Percentiles rank a stretch among this genome's conserved stretches.
Conservation (phyloP, 2,888 invertebrate genomes). For the Platypus cylindrus region DNA sequence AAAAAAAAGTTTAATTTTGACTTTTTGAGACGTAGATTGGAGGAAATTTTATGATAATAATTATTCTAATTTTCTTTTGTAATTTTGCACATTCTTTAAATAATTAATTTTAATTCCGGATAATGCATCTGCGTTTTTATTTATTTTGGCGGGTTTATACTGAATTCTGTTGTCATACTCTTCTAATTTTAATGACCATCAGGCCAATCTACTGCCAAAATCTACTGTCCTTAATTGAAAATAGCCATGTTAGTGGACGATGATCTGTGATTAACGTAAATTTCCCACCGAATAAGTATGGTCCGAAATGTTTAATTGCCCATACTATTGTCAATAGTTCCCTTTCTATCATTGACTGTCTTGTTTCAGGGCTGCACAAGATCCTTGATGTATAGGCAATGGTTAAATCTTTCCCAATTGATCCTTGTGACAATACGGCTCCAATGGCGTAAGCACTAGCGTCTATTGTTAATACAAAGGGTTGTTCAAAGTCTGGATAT, state of each 20-base stretch:
- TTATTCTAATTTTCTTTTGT: constrained; percentile 5
- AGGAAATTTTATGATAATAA: no score
- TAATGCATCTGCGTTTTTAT: constrained; percentile 5
- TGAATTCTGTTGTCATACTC: constrained; percentile 25
- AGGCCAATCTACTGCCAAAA: constrained; percentile 20
- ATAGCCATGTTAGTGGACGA: constrained; percentile 26
- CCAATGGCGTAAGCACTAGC: constrained; percentile 22
- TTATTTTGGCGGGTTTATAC: constrained; percentile 6
- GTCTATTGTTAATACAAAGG: constrained; percentile 26
- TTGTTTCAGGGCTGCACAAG: constrained; percentile 5
- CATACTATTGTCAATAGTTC: constrained; percentile 30
- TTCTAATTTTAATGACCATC: constrained; percentile 24
- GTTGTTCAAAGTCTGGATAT: constrained; percentile 13
- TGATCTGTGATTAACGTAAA: constrained; percentile 29
- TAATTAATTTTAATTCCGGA: constrained; percentile 4
- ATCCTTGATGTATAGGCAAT: constrained; percentile 8
- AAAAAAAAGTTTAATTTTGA: no score
- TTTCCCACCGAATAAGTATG: constrained; percentile 27
- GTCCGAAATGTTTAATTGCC: constrained; percentile 26
- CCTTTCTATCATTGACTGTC: constrained; percentile 9
- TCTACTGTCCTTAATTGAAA: constrained; percentile 23
- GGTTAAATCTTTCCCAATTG: constrained; percentile 18
- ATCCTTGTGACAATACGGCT: constrained; percentile 19
- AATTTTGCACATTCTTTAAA: constrained; percentile 5
- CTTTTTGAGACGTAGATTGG: no score